These are phyloP conservation scores for Megalurothrips usitatus DNA, from an alignment of 2,888 invertebrate genomes.

Conservation along the genomic window DNA sequence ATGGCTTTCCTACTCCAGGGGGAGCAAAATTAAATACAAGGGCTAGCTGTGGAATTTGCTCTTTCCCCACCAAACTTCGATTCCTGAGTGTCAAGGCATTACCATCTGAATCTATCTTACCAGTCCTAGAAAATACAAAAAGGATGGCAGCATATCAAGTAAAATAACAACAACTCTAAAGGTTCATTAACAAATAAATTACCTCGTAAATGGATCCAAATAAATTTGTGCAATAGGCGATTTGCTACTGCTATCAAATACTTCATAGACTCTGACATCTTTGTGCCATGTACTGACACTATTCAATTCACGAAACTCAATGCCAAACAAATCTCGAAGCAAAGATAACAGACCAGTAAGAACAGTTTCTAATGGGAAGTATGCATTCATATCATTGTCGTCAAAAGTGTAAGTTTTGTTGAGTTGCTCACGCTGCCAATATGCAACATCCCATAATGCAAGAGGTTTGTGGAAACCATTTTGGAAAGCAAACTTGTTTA, in stretches of 20 bases:
- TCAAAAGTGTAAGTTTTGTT: slow-evolving; percentile 58
- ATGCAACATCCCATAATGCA: slow-evolving; percentile 80
- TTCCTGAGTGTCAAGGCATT: background rate
- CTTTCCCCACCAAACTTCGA: slow-evolving; percentile 33
- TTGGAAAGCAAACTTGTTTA: slow-evolving; percentile 65
- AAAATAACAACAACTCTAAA: background rate
- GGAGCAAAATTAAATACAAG: slow-evolving; percentile 78
- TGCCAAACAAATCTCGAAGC: slow-evolving; percentile 70
- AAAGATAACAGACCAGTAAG: slow-evolving; percentile 72
- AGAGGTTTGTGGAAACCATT: slow-evolving; percentile 64
- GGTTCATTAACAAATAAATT: background rate
- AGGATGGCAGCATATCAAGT: background rate
- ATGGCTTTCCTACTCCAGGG: slow-evolving; percentile 59
- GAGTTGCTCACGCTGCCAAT: slow-evolving; percentile 77
- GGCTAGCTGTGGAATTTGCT: slow-evolving; percentile 62
- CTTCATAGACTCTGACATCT: slow-evolving; percentile 76
- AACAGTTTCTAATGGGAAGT: slow-evolving; percentile 77
- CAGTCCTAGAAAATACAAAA: background rate
- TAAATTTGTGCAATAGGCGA: slow-evolving; percentile 77
- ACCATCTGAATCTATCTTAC: background rate
- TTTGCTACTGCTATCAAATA: slow-evolving; percentile 63
- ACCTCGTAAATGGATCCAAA: slow-evolving; percentile 69
- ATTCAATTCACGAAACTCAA: slow-evolving; percentile 63
- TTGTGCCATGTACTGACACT: slow-evolving; percentile 76
- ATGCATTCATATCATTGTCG: slow-evolving; percentile 68